Percentiles rank a stretch among this genome's conserved stretches.
phyloP scores from a whole-genome alignment of 2,888 invertebrate species.

The Anorthoa munda region DNA sequence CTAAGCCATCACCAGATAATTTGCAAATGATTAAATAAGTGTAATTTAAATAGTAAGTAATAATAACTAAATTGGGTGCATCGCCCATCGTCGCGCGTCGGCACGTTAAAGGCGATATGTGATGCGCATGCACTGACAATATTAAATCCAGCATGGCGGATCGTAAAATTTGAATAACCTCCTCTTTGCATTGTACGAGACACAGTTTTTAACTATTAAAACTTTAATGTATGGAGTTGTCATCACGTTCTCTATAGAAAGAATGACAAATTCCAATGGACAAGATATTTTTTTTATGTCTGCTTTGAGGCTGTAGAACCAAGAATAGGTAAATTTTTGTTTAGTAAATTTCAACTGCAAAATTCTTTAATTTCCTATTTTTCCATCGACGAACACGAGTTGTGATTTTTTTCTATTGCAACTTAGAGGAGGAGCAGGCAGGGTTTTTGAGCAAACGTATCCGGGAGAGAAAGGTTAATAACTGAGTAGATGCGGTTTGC shows the following conservation, averaged over 20 bases:
- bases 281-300: neutral
- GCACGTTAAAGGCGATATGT: constrained; percentile 61
- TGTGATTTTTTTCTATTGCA: too few species aligned
- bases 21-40: too few species aligned
- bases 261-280: constrained; percentile 12
- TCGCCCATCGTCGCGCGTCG: constrained; percentile 22
- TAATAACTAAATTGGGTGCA: constrained; percentile 9
- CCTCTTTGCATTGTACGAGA: constrained; percentile 62
- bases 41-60: neutral
- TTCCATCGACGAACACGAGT: too few species aligned
- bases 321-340: too few species aligned
- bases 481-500: too few species aligned
- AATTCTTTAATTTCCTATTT: too few species aligned
- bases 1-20: too few species aligned
- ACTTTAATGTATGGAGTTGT: constrained; percentile 53
- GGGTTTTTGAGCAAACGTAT: too few species aligned
- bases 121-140: constrained; percentile 72
- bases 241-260: constrained; percentile 54
- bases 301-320: too few species aligned
- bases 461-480: too few species aligned
- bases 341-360: too few species aligned
- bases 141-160: constrained; percentile 65
- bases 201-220: constrained; percentile 67
- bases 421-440: too few species aligned
- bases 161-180: constrained; percentile 74